phyloP scores from a whole-genome alignment of 1,140 invertebrate species.

The Ridgeia piscesae region DNA sequence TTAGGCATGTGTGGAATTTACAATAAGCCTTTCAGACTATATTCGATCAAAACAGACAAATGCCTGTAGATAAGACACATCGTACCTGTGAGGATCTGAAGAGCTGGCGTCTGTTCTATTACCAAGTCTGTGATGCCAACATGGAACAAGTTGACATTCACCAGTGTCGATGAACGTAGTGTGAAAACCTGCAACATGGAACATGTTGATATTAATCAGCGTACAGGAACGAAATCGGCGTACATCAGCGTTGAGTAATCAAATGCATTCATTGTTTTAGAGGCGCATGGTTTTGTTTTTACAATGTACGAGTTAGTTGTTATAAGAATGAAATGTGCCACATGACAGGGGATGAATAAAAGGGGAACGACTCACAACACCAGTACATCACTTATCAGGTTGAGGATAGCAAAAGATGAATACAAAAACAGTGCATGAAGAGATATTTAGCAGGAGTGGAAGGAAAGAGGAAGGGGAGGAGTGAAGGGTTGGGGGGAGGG shows the following conservation, averaged over 20 bases:
- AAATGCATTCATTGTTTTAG: too few species aligned
- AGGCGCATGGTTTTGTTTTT: too few species aligned
- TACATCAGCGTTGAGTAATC: neutral
- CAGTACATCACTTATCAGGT: neutral
- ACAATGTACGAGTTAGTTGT: too few species aligned
- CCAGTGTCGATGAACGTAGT: slow-evolving; percentile 32
- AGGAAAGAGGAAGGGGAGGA: too few species aligned
- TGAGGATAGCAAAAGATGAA: neutral
- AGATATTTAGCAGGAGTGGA: neutral
- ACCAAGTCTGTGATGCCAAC: slow-evolving; percentile 39
- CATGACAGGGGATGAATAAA: too few species aligned
- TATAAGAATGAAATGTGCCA: too few species aligned
- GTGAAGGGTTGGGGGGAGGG: too few species aligned
- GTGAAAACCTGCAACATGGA: slow-evolving; percentile 32
- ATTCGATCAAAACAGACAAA: neutral
- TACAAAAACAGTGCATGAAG: neutral
- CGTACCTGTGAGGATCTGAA: slow-evolving; percentile 33
- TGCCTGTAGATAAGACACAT: neutral
- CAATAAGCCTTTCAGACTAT: too few species aligned
- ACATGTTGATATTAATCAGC: neutral
- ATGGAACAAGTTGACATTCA: slow-evolving; percentile 33
- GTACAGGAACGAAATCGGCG: neutral
- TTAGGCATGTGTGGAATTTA: too few species aligned
- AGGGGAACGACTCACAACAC: too few species aligned
- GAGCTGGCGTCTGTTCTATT: slow-evolving; percentile 34